These are phyloP conservation scores for Eupeodes luniger DNA, from an alignment of 2,888 invertebrate genomes.

Conservation along the genomic window DNA sequence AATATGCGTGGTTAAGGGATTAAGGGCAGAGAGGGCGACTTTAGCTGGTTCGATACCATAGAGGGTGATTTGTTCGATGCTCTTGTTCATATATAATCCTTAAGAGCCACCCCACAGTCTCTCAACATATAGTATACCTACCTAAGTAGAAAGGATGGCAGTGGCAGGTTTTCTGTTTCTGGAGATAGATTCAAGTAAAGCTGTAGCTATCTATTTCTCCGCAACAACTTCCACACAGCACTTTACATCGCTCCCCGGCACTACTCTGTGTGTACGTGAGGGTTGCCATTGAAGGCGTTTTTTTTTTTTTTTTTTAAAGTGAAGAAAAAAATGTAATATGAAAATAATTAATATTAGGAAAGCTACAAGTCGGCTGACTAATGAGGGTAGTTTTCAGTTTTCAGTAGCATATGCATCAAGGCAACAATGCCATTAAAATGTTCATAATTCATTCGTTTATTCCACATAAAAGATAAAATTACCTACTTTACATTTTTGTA, in stretches of 20 bases:
- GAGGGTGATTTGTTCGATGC: background rate
- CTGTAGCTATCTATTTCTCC: background rate
- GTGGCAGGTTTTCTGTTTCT: background rate
- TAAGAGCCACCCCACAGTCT: background rate
- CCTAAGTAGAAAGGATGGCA: background rate
- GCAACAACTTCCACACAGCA: background rate
- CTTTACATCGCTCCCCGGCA: background rate
- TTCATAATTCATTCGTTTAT: no score
- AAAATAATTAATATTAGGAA: background rate
- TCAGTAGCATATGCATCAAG: no score
- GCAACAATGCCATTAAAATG: no score
- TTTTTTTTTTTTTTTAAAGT: background rate
- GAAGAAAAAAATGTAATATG: background rate
- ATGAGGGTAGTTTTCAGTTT: no score
- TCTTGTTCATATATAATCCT: background rate
- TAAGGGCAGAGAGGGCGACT: background rate
- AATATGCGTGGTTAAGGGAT: conserved; percentile 14
- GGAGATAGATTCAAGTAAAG: background rate
- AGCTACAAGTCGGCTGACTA: no score
- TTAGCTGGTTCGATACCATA: conserved; percentile 1
- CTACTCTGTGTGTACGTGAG: background rate
- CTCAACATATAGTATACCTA: background rate
- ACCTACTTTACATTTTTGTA: no score
- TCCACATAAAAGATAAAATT: no score
- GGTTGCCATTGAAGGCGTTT: background rate